These are phyloP conservation scores for Thymelicus lineola DNA, from an alignment of 2,888 invertebrate species.

Conservation along the genomic window DNA sequence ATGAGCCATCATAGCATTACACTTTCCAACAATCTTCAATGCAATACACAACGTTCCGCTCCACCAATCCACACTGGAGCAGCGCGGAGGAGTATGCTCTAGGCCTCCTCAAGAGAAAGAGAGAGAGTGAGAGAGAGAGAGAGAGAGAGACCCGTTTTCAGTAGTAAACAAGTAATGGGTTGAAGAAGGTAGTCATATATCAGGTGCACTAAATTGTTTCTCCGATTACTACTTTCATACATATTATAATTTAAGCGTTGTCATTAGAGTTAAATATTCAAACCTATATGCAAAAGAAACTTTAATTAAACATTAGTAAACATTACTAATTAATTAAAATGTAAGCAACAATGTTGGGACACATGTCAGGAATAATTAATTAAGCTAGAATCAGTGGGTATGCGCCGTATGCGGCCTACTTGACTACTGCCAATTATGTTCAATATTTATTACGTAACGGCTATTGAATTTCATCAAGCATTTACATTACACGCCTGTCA, in stretches of 20 bases:
- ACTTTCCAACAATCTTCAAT: too few species aligned
- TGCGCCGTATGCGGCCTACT: background rate
- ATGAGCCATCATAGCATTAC: too few species aligned
- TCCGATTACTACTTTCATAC: too few species aligned
- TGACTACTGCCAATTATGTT: constrained; percentile 15
- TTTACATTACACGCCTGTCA: background rate
- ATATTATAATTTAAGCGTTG: background rate
- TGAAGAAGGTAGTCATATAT: too few species aligned
- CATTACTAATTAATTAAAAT: constrained; percentile 24
- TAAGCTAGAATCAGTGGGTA: background rate
- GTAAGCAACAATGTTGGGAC: constrained; percentile 13
- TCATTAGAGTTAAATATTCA: background rate
- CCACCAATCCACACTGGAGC: too few species aligned
- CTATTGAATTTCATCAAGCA: constrained; percentile 8
- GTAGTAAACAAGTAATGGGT: too few species aligned
- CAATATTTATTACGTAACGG: constrained; percentile 1
- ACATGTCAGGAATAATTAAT: constrained; percentile 15
- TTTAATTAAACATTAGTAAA: constrained; percentile 21
- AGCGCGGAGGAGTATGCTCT: too few species aligned
- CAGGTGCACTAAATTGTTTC: too few species aligned
- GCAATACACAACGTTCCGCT: too few species aligned
- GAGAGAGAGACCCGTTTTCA: too few species aligned
- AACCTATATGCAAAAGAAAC: background rate
- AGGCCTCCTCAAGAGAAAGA: too few species aligned
- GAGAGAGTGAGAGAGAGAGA: too few species aligned